These are phyloP conservation scores for Norana najaformis DNA, from an alignment of 2,888 invertebrate species.

Conservation along the genomic window DNA sequence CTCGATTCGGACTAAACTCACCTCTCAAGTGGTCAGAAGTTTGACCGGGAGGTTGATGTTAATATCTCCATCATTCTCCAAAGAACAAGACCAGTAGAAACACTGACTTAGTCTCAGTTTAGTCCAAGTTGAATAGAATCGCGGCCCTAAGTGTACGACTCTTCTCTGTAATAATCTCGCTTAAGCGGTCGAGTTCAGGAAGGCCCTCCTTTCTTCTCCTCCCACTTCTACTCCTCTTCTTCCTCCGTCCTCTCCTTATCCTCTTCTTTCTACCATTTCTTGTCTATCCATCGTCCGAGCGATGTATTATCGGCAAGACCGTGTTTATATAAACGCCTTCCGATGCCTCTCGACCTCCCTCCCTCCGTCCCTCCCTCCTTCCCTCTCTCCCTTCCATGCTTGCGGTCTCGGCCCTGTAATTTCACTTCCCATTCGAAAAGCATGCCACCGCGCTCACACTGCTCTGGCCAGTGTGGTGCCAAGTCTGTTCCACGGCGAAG, in stretches of 20 bases:
- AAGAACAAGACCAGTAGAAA: not conserved
- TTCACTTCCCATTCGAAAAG: not conserved
- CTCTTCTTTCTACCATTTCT: not conserved
- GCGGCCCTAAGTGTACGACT: not conserved
- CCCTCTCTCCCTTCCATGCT: not conserved
- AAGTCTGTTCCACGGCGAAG: not conserved
- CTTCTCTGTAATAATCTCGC: not conserved
- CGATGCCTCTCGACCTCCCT: not conserved
- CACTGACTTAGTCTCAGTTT: not conserved
- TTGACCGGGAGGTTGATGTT: not conserved
- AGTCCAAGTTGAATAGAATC: not conserved
- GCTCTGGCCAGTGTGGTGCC: not conserved
- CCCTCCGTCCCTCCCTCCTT: not conserved
- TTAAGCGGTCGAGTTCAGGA: not conserved
- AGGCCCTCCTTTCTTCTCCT: not conserved
- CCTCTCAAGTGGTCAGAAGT: not conserved
- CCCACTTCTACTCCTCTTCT: too few relatives aligned
- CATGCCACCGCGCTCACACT: too few relatives aligned
- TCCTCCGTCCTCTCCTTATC: not conserved
- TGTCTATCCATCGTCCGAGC: not conserved
- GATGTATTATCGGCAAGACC: not conserved
- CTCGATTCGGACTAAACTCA: not conserved
- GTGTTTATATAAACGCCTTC: not conserved
- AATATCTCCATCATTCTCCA: not conserved
- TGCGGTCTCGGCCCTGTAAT: not conserved